A percentile compares a stretch with the other conserved stretches of the same genome.
phyloP scores from a whole-genome alignment of 2,888 invertebrate genomes.

The Zootermopsis nevadensis region DNA sequence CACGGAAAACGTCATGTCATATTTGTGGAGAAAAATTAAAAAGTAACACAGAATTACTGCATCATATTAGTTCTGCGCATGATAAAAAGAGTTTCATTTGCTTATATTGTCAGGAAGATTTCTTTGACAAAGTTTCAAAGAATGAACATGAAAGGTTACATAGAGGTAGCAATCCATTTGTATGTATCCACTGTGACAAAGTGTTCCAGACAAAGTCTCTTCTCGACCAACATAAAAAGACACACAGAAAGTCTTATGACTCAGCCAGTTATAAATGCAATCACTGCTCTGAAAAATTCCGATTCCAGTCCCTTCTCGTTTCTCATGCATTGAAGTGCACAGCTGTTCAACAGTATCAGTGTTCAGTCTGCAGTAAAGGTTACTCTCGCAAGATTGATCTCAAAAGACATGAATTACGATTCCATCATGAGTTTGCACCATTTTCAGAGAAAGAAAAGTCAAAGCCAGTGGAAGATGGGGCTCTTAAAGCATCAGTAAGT shows the following conservation, averaged over 20 bases:
- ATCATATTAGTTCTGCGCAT: neutral
- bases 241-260: neutral
- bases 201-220: neutral
- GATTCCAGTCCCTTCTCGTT: neutral
- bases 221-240: neutral
- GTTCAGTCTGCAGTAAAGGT: neutral
- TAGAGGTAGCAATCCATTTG: neutral
- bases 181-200: neutral
- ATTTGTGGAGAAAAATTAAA: neutral
- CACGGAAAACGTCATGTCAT: no score
- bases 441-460: neutral
- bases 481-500: no score
- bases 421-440: neutral
- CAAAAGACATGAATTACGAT: neutral
- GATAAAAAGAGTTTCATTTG: neutral
- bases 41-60: neutral
- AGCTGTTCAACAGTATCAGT: neutral
- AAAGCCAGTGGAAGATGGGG: neutral
- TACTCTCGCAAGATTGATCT: neutral
- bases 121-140: neutral
- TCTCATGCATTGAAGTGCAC: neutral
- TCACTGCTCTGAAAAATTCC: neutral
- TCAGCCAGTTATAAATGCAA: neutral
- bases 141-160: neutral
- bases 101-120: neutral